Percentiles rank a stretch among this genome's conserved stretches.
Evolutionary conservation across 1,140 invertebrate species (phyloP).

Genomic region (Neotoxoptera formosana): DNA sequence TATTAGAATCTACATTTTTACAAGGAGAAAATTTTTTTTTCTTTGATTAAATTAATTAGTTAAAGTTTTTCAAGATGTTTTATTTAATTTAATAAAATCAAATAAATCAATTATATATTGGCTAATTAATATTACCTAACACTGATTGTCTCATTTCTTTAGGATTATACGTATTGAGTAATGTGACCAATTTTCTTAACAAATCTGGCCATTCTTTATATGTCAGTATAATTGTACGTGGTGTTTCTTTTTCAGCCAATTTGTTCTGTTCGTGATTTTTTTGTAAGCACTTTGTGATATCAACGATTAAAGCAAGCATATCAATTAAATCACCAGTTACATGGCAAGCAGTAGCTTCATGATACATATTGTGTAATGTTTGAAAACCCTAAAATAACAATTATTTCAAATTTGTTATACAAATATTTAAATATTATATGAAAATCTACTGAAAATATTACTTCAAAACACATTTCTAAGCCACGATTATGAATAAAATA

Average conservation of each 20-base stretch:
- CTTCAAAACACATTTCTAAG: slow-evolving; percentile 86
- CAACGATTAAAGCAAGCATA: slow-evolving; percentile 78
- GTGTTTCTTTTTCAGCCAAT: slow-evolving; percentile 67
- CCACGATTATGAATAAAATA: slow-evolving; percentile 89
- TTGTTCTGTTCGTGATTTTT: slow-evolving; percentile 72
- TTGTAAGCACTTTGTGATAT: slow-evolving; percentile 75
- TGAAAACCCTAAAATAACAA: slow-evolving; percentile 75
- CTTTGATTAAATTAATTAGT: not conserved
- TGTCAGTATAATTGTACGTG: slow-evolving; percentile 64
- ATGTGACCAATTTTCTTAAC: slow-evolving; percentile 81
- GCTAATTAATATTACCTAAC: slow-evolving; percentile 68
- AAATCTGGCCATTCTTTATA: slow-evolving; percentile 88
- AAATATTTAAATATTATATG: slow-evolving; percentile 22
- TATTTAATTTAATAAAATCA: not conserved
- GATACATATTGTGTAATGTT: slow-evolving; percentile 91
- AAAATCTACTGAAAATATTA: slow-evolving; percentile 63
- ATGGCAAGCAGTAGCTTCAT: slow-evolving; percentile 90
- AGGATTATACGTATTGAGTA: slow-evolving; percentile 91
- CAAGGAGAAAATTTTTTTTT: not conserved
- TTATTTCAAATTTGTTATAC: slow-evolving; percentile 36
- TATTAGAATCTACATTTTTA: not conserved
- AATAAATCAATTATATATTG: not conserved
- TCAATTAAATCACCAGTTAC: slow-evolving; percentile 84
- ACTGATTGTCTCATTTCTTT: slow-evolving; percentile 81
- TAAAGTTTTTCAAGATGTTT: not conserved